Percentiles rank a stretch among this genome's conserved stretches.
Evolutionary conservation across 2,797 vertebrate genomes (phyloP).

Genomic region (Helarctos malayanus): DNA sequence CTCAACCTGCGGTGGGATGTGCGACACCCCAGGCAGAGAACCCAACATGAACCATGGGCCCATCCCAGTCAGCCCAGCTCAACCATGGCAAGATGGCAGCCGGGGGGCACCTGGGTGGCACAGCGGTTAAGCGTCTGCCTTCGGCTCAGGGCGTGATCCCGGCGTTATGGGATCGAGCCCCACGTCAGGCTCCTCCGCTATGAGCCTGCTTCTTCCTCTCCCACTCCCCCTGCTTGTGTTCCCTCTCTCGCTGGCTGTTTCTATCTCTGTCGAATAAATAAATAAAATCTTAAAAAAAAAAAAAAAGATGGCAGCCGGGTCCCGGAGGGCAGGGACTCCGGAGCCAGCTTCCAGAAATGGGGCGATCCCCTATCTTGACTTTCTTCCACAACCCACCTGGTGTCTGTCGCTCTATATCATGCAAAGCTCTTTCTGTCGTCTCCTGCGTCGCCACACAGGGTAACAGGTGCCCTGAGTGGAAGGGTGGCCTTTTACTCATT

Average conservation of each 20-base stretch:
- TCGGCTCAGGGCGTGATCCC: no score
- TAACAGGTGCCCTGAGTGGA: neutral
- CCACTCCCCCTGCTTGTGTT: no score
- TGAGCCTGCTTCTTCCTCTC: no score
- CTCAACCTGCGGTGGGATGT: accelerated
- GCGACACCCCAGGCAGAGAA: neutral
- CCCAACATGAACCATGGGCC: neutral
- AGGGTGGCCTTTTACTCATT: neutral
- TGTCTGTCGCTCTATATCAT: neutral
- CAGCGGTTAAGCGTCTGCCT: no score
- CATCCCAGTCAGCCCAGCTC: neutral
- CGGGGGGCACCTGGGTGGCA: no score
- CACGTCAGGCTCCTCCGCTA: no score
- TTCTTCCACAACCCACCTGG: neutral
- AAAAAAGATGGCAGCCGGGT: neutral
- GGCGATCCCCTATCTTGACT: neutral
- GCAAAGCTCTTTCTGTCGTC: neutral
- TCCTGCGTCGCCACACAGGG: neutral
- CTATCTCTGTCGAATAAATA: no score
- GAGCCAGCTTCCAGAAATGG: neutral
- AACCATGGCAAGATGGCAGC: neutral
- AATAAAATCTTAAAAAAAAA: no score
- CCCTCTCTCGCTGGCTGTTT: no score
- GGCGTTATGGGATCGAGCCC: no score
- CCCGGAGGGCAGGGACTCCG: neutral